Base-by-base conservation (phyloP, 2,797 vertebrate genomes). In the Tokudaia muenninki region DNA sequence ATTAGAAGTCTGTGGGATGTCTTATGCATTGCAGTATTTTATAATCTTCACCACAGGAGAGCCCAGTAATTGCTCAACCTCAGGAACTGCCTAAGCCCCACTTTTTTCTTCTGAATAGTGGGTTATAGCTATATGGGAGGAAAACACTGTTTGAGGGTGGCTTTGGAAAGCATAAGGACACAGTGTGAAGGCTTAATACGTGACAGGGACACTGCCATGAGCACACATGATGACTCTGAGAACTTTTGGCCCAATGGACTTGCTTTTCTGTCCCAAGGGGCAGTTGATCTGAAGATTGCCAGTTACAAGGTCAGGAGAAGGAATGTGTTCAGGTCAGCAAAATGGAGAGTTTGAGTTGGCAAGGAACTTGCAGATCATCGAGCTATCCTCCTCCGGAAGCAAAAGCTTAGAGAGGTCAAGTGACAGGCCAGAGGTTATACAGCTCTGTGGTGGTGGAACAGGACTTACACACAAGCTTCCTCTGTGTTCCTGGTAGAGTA, bases 301-400 rank as follows among this genome's bases (percentile, higher is more conserved):
- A 47, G 88, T 82, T 75, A 55, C 72, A 63, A 84, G 94, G 95
- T 94, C 83, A 90, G 91, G 86, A 91, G 78, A 90, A 91, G 83
- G 78, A 97, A 96, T 94, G 75, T 90, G 80, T 34, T 34, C 5
- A 17, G 57, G 59, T 95, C 75, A 31, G 91, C 92, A 94, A 11
- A 93, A 94, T 37, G 57, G 75, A 88, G 88, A 91, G 84, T 26
- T 80, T 3, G 41, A 65, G 41, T 50, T 95, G 86, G 87, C 95
- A 87, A 94, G 94, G 70, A 93, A 72, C 41, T 90, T 63, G 72
- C 82, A 91, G 70, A 65, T 81, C 41, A 1, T 1, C 14, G 52
- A 10, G 86, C n/a, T 50, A 57, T 5, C 22, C 50, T 95, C 6
- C 67, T 92, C 72, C 67, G 96, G 95, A 94, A 97, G 44, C 91